Evolutionary conservation across 1,140 invertebrate species (phyloP).

Genomic region (Euwallacea similis): DNA sequence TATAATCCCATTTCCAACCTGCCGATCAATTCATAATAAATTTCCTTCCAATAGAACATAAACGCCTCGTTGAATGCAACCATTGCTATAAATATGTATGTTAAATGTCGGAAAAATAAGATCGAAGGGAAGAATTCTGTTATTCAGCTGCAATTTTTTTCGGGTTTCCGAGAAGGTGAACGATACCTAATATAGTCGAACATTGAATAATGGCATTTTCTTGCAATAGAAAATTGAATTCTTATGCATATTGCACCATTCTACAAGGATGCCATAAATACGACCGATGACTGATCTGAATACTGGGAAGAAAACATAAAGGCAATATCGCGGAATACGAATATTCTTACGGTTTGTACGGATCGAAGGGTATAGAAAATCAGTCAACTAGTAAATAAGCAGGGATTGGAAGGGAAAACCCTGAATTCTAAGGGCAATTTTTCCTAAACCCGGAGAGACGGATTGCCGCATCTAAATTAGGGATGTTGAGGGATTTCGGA

Average conservation of each 20-base stretch:
- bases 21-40: no score
- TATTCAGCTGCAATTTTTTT: no score
- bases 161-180: no score
- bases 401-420: constrained; percentile 5
- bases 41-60: background rate
- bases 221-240: no score
- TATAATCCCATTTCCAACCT: no score
- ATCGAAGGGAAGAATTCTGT: no score
- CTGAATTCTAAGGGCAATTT: background rate
- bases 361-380: constrained; percentile 21
- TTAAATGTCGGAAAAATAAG: background rate
- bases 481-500: background rate
- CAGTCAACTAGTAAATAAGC: constrained; percentile 21
- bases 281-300: constrained; percentile 1
- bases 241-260: no score
- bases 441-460: background rate
- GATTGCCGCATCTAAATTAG: constrained; percentile 2
- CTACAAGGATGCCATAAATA: background rate
- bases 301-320: constrained; percentile 4
- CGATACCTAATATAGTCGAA: no score
- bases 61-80: constrained; percentile 1
- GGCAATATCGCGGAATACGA: constrained; percentile 6
- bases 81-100: constrained; percentile 12
- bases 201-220: no score
- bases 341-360: constrained; percentile 11